phyloP scores from a whole-genome alignment of 1,140 invertebrate species.

The Platyura marginata region DNA sequence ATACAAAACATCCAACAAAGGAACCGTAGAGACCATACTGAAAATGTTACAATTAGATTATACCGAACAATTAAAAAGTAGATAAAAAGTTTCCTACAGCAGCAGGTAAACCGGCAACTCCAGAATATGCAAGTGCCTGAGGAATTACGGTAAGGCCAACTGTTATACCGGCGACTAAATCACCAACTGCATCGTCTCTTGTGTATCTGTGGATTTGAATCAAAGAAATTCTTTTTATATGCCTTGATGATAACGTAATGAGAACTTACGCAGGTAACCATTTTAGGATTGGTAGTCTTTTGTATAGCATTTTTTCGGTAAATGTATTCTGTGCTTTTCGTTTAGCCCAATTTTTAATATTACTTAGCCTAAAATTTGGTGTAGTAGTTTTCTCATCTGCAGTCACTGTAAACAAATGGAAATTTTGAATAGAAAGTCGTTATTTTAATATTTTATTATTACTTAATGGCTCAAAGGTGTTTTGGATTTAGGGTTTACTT shows the following conservation, averaged over 20 bases:
- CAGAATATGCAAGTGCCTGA: slow-evolving; percentile 66
- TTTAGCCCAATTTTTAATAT: slow-evolving; percentile 8
- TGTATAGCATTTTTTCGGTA: slow-evolving; percentile 47
- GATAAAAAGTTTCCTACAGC: slow-evolving; percentile 20
- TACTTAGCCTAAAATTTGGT: slow-evolving; percentile 7
- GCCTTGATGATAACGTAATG: not conserved
- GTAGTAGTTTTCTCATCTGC: not conserved
- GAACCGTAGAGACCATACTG: slow-evolving; percentile 77
- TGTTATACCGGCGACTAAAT: slow-evolving; percentile 71
- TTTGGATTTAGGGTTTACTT: too few species aligned
- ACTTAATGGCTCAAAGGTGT: not conserved
- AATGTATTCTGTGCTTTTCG: slow-evolving; percentile 10
- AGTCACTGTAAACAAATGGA: slow-evolving; percentile 1
- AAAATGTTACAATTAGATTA: slow-evolving; percentile 1
- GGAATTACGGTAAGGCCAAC: slow-evolving; percentile 71
- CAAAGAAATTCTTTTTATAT: not conserved
- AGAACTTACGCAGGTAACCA: slow-evolving; percentile 42
- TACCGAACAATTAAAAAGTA: not conserved
- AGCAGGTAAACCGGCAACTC: slow-evolving; percentile 59
- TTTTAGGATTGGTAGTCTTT: slow-evolving; percentile 45
- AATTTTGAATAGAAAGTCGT: not conserved
- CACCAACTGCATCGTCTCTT: slow-evolving; percentile 36
- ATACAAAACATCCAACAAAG: slow-evolving; percentile 80
- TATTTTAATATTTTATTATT: not conserved
- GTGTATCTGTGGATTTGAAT: slow-evolving; percentile 28